phyloP scores from a whole-genome alignment of 2,113 vertebrate genomes.

The Neolamprologus sp. region DNA sequence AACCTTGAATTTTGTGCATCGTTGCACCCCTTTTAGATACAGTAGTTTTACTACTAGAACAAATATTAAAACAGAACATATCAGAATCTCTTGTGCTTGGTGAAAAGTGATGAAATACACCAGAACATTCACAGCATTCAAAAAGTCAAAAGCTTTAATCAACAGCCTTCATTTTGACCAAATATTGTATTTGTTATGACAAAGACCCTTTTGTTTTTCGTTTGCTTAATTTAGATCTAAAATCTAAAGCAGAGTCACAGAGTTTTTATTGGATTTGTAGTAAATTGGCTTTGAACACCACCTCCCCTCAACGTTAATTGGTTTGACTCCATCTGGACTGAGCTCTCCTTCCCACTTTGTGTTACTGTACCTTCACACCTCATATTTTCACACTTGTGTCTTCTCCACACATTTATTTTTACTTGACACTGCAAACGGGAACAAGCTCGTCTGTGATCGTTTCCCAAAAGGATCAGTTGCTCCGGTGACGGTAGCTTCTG shows the following conservation, averaged over 20 bases:
- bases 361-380: constrained; percentile 36
- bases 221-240: background rate
- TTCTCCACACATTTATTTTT: constrained; percentile 38
- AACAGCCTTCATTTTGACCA: background rate
- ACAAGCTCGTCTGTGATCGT: background rate
- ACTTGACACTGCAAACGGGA: constrained; percentile 1
- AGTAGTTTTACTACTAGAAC: background rate
- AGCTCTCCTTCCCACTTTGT: constrained; percentile 5
- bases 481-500: background rate
- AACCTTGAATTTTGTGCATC: background rate
- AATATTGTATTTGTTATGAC: background rate
- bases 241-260: background rate
- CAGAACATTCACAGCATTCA: background rate
- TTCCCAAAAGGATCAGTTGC: background rate
- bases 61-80: background rate
- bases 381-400: constrained; percentile 24
- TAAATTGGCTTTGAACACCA: background rate
- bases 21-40: background rate
- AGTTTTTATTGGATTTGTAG: background rate
- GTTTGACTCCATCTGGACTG: constrained; percentile 32
- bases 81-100: background rate
- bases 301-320: background rate
- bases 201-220: background rate
- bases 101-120: background rate
- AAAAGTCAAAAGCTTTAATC: background rate